Conservation (phyloP, 2,113 vertebrate species). For the Rallus limicola region DNA sequence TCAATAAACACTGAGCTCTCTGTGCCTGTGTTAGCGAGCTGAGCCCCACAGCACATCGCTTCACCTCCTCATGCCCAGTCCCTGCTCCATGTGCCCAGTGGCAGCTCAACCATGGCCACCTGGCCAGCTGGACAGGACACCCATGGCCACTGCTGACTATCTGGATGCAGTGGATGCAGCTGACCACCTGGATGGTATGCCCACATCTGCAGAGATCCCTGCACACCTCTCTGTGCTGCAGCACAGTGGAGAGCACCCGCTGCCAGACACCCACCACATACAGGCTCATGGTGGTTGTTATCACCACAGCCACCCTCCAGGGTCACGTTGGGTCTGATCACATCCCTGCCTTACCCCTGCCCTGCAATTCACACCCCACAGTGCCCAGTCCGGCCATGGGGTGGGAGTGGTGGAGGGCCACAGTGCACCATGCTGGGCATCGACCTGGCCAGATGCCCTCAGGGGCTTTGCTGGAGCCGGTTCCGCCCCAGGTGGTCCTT, state of each 20-base stretch:
- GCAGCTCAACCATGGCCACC: neutral
- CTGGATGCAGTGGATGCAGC: no score
- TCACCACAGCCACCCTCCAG: neutral
- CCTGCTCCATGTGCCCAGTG: fast-evolving
- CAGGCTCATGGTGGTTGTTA: neutral
- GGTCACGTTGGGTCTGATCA: neutral
- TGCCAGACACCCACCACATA: fast-evolving
- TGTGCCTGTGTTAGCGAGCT: neutral
- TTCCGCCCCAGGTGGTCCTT: neutral
- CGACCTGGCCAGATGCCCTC: neutral
- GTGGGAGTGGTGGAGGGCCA: neutral
- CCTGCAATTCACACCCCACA: fast-evolving
- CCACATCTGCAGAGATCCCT: neutral
- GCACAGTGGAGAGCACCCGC: neutral
- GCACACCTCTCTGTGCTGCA: neutral
- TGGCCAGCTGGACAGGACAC: neutral
- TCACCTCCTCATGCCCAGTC: fast-evolving
- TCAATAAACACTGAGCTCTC: neutral
- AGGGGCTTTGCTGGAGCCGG: neutral
- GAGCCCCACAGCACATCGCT: neutral
- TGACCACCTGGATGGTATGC: fast-evolving
- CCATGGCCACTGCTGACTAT: neutral
- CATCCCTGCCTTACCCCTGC: neutral
- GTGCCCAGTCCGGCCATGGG: fast-evolving
- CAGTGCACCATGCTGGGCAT: neutral